These are phyloP conservation scores for Lissonota sp. DNA, from an alignment of 2,888 invertebrate genomes.

Conservation along the genomic window DNA sequence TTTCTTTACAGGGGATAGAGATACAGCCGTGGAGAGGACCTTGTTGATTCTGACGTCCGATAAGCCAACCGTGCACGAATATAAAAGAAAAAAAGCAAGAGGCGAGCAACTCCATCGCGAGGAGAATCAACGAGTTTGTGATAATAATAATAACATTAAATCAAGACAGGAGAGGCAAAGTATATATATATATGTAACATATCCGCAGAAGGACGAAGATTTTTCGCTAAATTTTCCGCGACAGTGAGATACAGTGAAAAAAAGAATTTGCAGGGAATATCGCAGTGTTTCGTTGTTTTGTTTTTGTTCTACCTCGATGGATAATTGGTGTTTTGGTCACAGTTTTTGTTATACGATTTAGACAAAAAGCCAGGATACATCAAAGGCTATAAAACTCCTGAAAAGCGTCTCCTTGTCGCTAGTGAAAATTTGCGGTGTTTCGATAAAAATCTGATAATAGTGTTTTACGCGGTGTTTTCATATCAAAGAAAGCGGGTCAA, in stretches of 20 bases:
- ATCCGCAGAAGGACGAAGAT: background rate
- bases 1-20: slow-evolving; percentile 58
- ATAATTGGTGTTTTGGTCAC: background rate
- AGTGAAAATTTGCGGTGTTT: slow-evolving; percentile 6
- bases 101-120: background rate
- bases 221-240: background rate
- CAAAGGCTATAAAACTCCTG: too few species aligned
- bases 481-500: slow-evolving; percentile 10
- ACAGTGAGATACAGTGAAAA: slow-evolving; percentile 23
- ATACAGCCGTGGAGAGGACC: slow-evolving; percentile 40
- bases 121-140: slow-evolving; percentile 25
- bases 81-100: slow-evolving; percentile 10
- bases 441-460: slow-evolving; percentile 63
- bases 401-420: slow-evolving; percentile 58
- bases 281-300: background rate
- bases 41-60: slow-evolving; percentile 48
- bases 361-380: too few species aligned
- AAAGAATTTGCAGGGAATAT: background rate
- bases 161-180: slow-evolving; percentile 4
- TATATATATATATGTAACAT: background rate
- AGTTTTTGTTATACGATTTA: background rate
- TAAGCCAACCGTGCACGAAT: slow-evolving; percentile 23
- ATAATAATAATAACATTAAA: slow-evolving; percentile 23
- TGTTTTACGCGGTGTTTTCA: slow-evolving; percentile 75
- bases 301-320: background rate